Percentiles rank a stretch among this genome's conserved stretches.
These are phyloP conservation scores for Furnarius figulus DNA, from an alignment of 2,113 vertebrate species.

Conservation along the genomic window DNA sequence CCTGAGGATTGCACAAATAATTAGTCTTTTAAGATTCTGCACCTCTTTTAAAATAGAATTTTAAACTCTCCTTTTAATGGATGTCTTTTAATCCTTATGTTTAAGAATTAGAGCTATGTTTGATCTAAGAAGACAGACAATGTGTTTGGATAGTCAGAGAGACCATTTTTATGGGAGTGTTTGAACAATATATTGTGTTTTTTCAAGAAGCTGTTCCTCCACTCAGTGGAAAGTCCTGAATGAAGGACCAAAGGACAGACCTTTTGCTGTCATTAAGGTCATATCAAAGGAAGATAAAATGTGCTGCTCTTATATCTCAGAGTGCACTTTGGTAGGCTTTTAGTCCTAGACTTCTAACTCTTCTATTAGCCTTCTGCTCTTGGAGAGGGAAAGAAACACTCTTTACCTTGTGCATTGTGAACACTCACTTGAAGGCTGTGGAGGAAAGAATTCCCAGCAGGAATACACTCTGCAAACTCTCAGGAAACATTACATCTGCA, in stretches of 20 bases:
- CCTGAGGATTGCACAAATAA: neutral
- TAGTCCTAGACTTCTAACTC: neutral
- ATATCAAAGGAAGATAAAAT: neutral
- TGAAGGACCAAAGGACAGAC: neutral
- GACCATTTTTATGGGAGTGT: neutral
- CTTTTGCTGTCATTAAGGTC: neutral
- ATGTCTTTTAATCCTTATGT: neutral
- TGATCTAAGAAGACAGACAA: neutral
- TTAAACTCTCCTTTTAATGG: neutral
- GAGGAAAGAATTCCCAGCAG: neutral
- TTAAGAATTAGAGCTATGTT: neutral
- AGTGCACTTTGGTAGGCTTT: neutral
- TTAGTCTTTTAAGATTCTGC: neutral
- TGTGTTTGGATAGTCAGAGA: neutral
- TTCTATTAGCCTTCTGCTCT: neutral
- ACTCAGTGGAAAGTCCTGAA: neutral
- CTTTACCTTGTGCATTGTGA: neutral
- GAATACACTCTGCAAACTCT: neutral
- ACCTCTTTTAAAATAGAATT: neutral
- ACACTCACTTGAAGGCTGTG: neutral
- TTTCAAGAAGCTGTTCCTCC: neutral
- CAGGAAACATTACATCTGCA: neutral
- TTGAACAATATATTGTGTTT: neutral
- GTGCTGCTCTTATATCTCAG: neutral
- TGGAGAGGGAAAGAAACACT: neutral